Percentiles rank a stretch among this genome's conserved stretches.
Conservation (phyloP, 2,888 invertebrate genomes). For the Peribatodes rhomboidaria region DNA sequence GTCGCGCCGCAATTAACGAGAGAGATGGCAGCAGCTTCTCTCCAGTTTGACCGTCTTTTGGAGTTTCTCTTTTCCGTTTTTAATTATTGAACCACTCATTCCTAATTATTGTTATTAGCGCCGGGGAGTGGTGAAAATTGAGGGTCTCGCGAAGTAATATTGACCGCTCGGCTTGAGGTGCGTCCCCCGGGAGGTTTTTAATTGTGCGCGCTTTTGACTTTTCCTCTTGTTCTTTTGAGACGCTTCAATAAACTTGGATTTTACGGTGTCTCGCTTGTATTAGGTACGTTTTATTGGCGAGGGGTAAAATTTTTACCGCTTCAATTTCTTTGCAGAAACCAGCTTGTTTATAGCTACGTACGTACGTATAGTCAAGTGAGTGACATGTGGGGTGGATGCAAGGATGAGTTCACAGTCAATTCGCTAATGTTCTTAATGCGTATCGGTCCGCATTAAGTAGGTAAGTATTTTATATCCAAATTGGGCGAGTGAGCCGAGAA, state of each 20-base stretch:
- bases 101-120: conserved; percentile 88
- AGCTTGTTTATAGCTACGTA: conserved; percentile 19
- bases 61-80: conserved; percentile 86
- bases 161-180: conserved; percentile 81
- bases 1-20: conserved; percentile 53
- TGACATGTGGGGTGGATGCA: conserved; percentile 36
- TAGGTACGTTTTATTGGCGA: conserved; percentile 69
- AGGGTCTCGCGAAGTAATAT: conserved; percentile 82
- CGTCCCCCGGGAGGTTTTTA: conserved; percentile 80
- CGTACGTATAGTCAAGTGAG: conserved; percentile 16
- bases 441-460: conserved; percentile 72
- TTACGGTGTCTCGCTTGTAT: conserved; percentile 76
- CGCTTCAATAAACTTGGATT: conserved; percentile 82
- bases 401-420: conserved; percentile 65
- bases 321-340: conserved; percentile 39
- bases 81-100: conserved; percentile 88
- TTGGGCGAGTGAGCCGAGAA: conserved; percentile 77
- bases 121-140: conserved; percentile 85
- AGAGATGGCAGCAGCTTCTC: conserved; percentile 60
- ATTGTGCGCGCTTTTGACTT: conserved; percentile 84
- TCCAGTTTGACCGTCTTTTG: conserved; percentile 69
- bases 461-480: conserved; percentile 79
- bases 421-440: conserved; percentile 81
- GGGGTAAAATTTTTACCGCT: conserved; percentile 57
- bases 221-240: conserved; percentile 81